phyloP scores from a whole-genome alignment of 2,888 invertebrate species.

The Diachrysia chrysitis region DNA sequence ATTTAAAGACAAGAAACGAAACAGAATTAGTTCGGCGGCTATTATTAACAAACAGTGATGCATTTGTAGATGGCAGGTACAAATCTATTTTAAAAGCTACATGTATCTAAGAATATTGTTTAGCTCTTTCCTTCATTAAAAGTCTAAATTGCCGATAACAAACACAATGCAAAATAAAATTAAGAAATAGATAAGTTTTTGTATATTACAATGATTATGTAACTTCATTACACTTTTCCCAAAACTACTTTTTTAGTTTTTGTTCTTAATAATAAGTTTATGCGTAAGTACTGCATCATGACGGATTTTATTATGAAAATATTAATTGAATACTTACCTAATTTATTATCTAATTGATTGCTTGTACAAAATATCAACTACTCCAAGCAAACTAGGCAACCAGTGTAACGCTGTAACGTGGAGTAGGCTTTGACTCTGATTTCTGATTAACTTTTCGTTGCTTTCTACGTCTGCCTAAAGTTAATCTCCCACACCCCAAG shows the following conservation, averaged over 20 bases:
- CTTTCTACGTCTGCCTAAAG: neutral
- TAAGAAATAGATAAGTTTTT: conserved; percentile 2
- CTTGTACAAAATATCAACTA: conserved; percentile 56
- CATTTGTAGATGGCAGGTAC: conserved; percentile 35
- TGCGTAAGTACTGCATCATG: conserved; percentile 32
- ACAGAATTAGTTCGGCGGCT: conserved; percentile 14
- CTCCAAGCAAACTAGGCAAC: conserved; percentile 35
- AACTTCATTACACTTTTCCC: conserved; percentile 21
- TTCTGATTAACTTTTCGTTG: neutral
- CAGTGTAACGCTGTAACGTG: conserved; percentile 2
- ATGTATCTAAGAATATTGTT: conserved; percentile 35
- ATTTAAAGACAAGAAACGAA: conserved; percentile 16
- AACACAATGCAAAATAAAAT: conserved; percentile 26
- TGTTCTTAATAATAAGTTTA: conserved; percentile 15
- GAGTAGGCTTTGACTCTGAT: neutral
- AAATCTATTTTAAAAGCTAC: conserved; percentile 47
- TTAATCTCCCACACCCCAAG: neutral
- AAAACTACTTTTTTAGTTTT: conserved; percentile 18
- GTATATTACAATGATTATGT: conserved; percentile 8
- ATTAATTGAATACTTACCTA: conserved; percentile 53
- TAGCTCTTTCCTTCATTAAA: conserved; percentile 16
- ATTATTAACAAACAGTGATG: conserved; percentile 31
- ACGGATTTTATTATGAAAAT: conserved; percentile 55
- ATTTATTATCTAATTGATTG: conserved; percentile 61
- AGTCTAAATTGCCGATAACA: conserved; percentile 17